Conservation (phyloP, 2,113 vertebrate species). For the Oxygymnocypris stewartii region DNA sequence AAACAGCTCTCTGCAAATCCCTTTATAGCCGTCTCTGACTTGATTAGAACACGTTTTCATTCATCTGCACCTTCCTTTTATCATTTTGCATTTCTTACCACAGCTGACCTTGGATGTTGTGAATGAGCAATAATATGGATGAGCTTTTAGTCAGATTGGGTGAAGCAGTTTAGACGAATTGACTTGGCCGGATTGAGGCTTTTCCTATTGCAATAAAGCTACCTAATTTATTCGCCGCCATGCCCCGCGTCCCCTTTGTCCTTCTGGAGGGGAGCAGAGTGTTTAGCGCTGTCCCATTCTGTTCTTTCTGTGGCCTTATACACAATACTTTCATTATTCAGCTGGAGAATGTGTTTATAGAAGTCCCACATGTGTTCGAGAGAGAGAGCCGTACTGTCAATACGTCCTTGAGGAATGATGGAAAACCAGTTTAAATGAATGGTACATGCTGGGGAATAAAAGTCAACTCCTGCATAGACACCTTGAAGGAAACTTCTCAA, state of each 20-base stretch:
- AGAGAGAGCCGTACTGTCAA: constrained; percentile 14
- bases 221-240: constrained; percentile 28
- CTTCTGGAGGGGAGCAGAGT: constrained; percentile 20
- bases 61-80: constrained; percentile 35
- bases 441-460: not conserved
- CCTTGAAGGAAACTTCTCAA: not conserved
- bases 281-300: not conserved
- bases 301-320: not conserved
- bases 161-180: constrained; percentile 64
- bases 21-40: constrained; percentile 19
- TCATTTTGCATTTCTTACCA: constrained; percentile 32
- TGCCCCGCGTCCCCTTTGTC: constrained; percentile 52
- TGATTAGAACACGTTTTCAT: constrained; percentile 32
- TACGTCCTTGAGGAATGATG: constrained; percentile 34
- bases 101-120: constrained; percentile 55
- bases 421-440: constrained; percentile 35
- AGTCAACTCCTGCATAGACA: not conserved
- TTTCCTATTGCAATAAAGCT: constrained; percentile 64
- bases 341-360: constrained; percentile 23
- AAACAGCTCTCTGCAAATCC: constrained; percentile 27
- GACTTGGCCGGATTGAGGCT: constrained; percentile 45
- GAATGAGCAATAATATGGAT: constrained; percentile 63
- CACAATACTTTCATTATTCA: constrained; percentile 46
- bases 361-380: constrained; percentile 6
- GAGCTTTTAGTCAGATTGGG: constrained; percentile 80